Conservation (phyloP, 2,797 vertebrate genomes). For the Alauda arvensis region DNA sequence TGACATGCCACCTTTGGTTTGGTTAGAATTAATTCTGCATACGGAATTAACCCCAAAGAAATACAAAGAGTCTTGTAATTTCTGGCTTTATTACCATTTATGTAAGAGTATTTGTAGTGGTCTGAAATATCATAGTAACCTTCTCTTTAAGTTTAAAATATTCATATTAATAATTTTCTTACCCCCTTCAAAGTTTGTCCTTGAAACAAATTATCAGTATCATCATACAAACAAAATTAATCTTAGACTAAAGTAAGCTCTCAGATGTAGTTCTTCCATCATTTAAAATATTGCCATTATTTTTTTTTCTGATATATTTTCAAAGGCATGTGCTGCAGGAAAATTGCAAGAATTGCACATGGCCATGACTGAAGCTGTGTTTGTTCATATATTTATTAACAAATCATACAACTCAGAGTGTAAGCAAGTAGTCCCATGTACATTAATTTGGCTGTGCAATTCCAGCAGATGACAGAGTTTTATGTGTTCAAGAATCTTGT, state of each 20-base stretch:
- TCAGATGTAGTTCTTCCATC: not conserved
- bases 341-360: not conserved
- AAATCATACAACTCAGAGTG: not conserved
- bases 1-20: not conserved
- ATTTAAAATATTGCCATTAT: not conserved
- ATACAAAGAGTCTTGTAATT: not conserved
- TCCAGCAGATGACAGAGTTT: not conserved
- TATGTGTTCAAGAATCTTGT: not conserved
- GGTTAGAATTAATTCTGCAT: not conserved
- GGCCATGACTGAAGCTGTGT: not conserved
- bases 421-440: not conserved
- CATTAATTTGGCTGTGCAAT: not conserved
- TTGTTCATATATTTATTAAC: not conserved
- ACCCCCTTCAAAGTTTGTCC: not conserved
- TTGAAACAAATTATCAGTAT: not conserved
- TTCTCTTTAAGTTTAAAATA: not conserved
- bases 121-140: not conserved
- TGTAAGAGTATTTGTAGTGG: not conserved
- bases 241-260: not conserved
- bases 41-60: not conserved
- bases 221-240: not conserved
- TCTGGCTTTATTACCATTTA: not conserved
- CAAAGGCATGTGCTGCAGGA: not conserved
- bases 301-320: not conserved
- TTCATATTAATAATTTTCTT: not conserved